Percentiles rank a stretch among this genome's conserved stretches.
phyloP scores from a whole-genome alignment of 1,140 invertebrate species.

The Augochlora pura region DNA sequence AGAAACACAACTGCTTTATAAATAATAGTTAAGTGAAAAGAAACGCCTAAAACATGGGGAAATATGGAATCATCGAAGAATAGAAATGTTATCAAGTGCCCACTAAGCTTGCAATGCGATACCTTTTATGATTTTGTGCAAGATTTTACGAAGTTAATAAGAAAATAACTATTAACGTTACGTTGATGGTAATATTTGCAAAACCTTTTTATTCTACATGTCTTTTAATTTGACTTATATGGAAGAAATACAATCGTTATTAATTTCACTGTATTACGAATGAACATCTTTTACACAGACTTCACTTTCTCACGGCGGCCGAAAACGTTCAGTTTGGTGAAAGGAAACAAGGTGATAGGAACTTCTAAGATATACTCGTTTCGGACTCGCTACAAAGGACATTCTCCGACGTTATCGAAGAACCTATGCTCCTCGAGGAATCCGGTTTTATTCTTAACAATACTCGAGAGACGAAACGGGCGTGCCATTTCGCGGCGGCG shows the following conservation, averaged over 20 bases:
- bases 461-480: slow-evolving; percentile 48
- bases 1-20: neutral
- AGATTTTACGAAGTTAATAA: slow-evolving; percentile 15
- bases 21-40: neutral
- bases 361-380: slow-evolving; percentile 48
- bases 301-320: slow-evolving; percentile 45
- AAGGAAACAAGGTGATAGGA: slow-evolving; percentile 35
- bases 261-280: slow-evolving; percentile 21
- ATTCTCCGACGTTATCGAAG: slow-evolving; percentile 41
- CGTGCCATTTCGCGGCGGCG: slow-evolving; percentile 47
- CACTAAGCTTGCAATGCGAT: slow-evolving; percentile 13
- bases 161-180: slow-evolving; percentile 22
- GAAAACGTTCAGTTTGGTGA: slow-evolving; percentile 33
- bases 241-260: neutral
- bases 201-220: slow-evolving; percentile 13
- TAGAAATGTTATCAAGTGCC: slow-evolving; percentile 3
- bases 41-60: neutral
- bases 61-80: neutral
- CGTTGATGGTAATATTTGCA: slow-evolving; percentile 23
- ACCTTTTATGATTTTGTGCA: slow-evolving; percentile 26
- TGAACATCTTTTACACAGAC: slow-evolving; percentile 7
- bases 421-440: slow-evolving; percentile 40
- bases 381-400: slow-evolving; percentile 37
- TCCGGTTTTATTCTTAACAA: slow-evolving; percentile 48
- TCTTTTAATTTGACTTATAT: neutral